These are phyloP conservation scores for Anthonomus grandis DNA, from an alignment of 1,140 invertebrate genomes.

Conservation along the genomic window DNA sequence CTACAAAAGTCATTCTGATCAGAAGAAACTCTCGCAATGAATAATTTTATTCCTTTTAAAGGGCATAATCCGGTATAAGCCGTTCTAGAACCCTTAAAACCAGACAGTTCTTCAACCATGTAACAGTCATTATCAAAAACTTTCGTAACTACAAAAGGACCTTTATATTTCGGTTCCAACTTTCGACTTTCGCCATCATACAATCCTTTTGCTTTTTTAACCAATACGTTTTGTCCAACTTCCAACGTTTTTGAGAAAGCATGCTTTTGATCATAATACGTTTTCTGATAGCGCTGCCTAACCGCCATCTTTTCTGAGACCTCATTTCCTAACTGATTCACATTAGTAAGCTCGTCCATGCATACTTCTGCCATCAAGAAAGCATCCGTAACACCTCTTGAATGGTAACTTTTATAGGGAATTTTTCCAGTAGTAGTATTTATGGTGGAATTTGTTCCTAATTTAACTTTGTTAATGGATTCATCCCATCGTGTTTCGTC, in stretches of 20 bases:
- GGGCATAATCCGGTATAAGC: slow-evolving; percentile 29
- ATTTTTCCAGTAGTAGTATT: slow-evolving; percentile 9
- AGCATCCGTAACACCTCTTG: slow-evolving; percentile 9
- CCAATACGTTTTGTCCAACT: slow-evolving; percentile 16
- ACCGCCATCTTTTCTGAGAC: slow-evolving; percentile 1
- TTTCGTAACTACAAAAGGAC: slow-evolving; percentile 31
- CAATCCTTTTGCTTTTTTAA: slow-evolving; percentile 2
- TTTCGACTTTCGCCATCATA: slow-evolving; percentile 30
- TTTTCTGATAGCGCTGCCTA: slow-evolving; percentile 6
- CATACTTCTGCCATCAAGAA: not conserved
- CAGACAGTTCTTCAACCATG: slow-evolving; percentile 32
- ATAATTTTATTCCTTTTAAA: slow-evolving; percentile 27
- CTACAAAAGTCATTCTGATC: not conserved
- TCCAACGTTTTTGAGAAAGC: not conserved
- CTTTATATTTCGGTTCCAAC: slow-evolving; percentile 30
- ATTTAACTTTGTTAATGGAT: not conserved
- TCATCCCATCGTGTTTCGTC: too few species aligned
- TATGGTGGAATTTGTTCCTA: not conserved
- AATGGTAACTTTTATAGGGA: slow-evolving; percentile 13
- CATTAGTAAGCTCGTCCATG: not conserved
- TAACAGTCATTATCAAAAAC: slow-evolving; percentile 31
- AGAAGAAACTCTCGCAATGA: slow-evolving; percentile 2
- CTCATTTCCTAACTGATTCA: not conserved
- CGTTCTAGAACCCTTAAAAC: slow-evolving; percentile 27
- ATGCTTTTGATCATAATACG: slow-evolving; percentile 15